Conservation (phyloP, 2,113 vertebrate species). For the Corythoichthys intestinalis region DNA sequence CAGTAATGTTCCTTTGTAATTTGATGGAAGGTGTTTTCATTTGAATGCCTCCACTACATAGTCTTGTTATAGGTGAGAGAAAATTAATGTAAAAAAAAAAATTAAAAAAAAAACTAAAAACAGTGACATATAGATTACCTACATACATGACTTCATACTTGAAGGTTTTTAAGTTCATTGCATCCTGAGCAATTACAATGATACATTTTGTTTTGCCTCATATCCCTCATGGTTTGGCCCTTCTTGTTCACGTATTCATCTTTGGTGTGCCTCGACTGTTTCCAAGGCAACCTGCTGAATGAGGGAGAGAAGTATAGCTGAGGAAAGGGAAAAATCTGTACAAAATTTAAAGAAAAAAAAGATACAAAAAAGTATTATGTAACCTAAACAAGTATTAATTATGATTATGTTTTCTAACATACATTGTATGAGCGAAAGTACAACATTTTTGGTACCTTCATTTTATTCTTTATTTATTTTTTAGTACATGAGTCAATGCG, state of each 20-base stretch:
- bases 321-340: constrained; percentile 33
- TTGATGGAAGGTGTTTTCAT: neutral
- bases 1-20: neutral
- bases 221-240: constrained; percentile 34
- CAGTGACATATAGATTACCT: no score
- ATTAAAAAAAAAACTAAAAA: no score
- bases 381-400: neutral
- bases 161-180: constrained; percentile 3
- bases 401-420: neutral
- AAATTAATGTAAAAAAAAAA: neutral
- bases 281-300: constrained; percentile 70
- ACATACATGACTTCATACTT: no score
- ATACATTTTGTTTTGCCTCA: constrained; percentile 14
- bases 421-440: neutral
- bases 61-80: neutral
- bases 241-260: constrained; percentile 37
- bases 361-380: constrained; percentile 1
- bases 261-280: constrained; percentile 67
- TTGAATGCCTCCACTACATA: neutral
- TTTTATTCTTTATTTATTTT: neutral
- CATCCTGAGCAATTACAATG: constrained; percentile 11
- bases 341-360: constrained; percentile 27
- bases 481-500: constrained; percentile 18
- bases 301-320: neutral
- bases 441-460: no score